These are phyloP conservation scores for Diadema setosum DNA, from an alignment of 35 echinoderm and acorn worm species.

Conservation along the genomic window DNA sequence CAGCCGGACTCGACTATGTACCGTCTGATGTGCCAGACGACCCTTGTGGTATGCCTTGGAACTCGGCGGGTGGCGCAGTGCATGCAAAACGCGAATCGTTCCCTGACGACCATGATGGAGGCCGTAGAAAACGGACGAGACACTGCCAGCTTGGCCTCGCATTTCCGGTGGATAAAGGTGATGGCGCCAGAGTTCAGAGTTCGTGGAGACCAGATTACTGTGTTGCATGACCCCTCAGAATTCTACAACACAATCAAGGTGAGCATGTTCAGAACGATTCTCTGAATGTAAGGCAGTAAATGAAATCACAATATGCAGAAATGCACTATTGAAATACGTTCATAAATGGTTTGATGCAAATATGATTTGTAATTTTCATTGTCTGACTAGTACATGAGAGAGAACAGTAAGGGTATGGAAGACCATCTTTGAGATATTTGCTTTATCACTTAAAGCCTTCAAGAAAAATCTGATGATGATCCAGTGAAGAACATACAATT, in stretches of 20 bases:
- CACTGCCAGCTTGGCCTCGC: constrained; percentile 37
- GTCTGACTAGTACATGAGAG: background rate
- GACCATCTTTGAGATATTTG: too few species aligned
- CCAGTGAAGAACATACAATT: too few species aligned
- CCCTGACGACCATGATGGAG: too few species aligned
- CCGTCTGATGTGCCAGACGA: too few species aligned
- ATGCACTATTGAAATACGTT: background rate
- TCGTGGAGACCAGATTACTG: constrained; percentile 19
- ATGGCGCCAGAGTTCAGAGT: constrained; percentile 40
- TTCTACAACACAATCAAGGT: constrained; percentile 61
- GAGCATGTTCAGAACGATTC: background rate
- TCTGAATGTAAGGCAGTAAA: background rate
- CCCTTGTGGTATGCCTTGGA: too few species aligned
- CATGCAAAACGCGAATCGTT: too few species aligned
- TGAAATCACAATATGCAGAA: background rate
- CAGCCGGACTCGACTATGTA: too few species aligned
- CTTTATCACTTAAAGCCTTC: too few species aligned
- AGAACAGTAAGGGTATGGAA: background rate
- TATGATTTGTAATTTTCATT: background rate
- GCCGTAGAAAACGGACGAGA: background rate
- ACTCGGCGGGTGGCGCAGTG: too few species aligned
- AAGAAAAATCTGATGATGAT: too few species aligned
- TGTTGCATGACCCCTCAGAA: constrained; percentile 35
- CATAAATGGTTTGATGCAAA: background rate
- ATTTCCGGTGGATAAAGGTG: constrained; percentile 45